Base-by-base conservation (phyloP, 1,140 invertebrate genomes). In the Paraescarpia echinospica region DNA sequence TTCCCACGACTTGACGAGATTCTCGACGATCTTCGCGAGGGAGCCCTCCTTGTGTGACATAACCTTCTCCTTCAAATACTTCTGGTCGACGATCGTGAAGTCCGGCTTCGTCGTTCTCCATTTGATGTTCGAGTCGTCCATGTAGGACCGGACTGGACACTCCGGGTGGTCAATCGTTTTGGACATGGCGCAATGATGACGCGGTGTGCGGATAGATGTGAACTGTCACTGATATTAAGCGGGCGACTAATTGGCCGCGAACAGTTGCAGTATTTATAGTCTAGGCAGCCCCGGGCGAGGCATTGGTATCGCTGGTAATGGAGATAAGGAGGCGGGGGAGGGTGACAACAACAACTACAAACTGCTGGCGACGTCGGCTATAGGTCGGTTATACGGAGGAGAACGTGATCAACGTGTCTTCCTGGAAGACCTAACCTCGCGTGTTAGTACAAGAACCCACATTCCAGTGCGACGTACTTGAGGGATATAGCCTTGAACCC, bases 1-100 rank as follows among this genome's bases (percentile, higher is more conserved):
- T 89, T 94, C 94, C 93, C 93, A 94, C 12, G 93, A 93, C 93
- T 94, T 94, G 0, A 94, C 93, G 4, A 94, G 35, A 89, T 94
- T 93, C 92, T 94, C 94, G 1, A 94, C 94, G 12, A 93, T 27
- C 89, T 94, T 94, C 48, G 94, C 94, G 1, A 94, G 34, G 6
- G 94, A 94, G 31, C 92, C 94, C 22, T 33, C 90, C 89, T 91
- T 90, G 88, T 94, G 94, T 34, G 92, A 92, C 89, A 59, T 94
- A 31, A 88, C 93, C 91, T 92, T 94, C 77, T 93, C 94, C 34
- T 93, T 89, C 33, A 94, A 31, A 92, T 92, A 94, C 33, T 92
- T 92, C 31, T 92, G 22, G 48, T 94, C 93, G 12, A 93, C 94
- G 12, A 92, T 1, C 12, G 34, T 89, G 88, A 93, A 94, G 92